A percentile compares a stretch with the other conserved stretches of the same genome.
These are phyloP conservation scores for Eristalinus sepulchralis DNA, from an alignment of 2,888 invertebrate genomes.

Conservation along the genomic window DNA sequence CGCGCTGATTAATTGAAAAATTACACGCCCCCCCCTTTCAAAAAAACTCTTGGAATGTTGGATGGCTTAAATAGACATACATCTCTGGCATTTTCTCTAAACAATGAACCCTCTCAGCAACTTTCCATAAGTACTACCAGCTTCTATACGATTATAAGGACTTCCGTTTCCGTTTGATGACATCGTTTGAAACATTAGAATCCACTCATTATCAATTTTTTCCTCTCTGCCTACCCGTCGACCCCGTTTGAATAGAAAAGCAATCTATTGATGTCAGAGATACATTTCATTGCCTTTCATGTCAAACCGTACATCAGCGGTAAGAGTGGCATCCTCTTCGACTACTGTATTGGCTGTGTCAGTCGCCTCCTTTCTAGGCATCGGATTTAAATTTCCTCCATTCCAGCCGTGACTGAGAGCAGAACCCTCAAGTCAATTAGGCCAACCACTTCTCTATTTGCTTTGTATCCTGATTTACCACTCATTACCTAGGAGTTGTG, in stretches of 20 bases:
- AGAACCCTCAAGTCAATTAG: conserved; percentile 52
- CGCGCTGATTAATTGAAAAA: not conserved
- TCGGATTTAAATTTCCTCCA: conserved; percentile 31
- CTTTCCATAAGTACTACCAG: not conserved
- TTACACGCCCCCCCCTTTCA: not conserved
- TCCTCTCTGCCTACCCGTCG: not conserved
- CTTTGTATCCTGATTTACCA: conserved; percentile 40
- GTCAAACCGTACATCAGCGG: not conserved
- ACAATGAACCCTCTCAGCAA: not conserved
- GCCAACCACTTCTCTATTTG: conserved; percentile 42
- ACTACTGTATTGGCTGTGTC: too few relatives aligned
- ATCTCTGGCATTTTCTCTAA: not conserved
- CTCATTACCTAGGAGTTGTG: conserved; percentile 41
- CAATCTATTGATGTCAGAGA: not conserved
- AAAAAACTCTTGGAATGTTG: not conserved
- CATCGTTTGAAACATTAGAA: not conserved
- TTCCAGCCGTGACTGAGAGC: not conserved
- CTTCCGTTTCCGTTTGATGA: not conserved
- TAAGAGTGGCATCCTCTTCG: not conserved
- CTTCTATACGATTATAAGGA: not conserved
- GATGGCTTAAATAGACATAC: not conserved
- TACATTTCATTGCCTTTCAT: not conserved
- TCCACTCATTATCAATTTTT: not conserved
- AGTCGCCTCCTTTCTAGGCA: not conserved
- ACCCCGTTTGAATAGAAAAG: not conserved